phyloP scores from a whole-genome alignment of 2,797 vertebrate species.

The Sternarchorhynchus goeldii region DNA sequence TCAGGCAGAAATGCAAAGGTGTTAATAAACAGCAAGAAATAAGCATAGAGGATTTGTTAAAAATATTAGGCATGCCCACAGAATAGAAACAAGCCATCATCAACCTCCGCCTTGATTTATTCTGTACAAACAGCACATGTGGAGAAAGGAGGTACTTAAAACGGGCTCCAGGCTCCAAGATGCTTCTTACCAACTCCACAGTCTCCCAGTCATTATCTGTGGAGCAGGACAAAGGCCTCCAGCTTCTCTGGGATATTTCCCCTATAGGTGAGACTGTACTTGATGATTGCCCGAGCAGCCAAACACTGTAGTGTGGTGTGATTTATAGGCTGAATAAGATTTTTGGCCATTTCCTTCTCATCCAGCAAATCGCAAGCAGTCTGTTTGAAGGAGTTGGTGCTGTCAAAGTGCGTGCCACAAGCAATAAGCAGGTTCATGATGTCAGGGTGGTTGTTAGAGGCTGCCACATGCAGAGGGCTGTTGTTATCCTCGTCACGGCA shows the following conservation, averaged over 20 bases:
- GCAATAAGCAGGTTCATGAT: constrained; percentile 99
- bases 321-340: constrained; percentile 97
- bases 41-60: constrained; percentile 35
- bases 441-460: constrained; percentile 95
- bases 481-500: constrained; percentile 93
- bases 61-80: constrained; percentile 51
- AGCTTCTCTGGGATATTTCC: constrained; percentile 96
- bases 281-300: constrained; percentile 91
- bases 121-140: constrained; percentile 25
- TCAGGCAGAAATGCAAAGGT: constrained; percentile 55
- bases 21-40: constrained; percentile 25
- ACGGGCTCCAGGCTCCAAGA: constrained; percentile 2
- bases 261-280: constrained; percentile 85
- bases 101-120: constrained; percentile 22
- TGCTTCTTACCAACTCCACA: not conserved
- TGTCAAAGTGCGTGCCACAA: constrained; percentile 95
- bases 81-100: constrained; percentile 37
- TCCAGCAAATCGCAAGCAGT: constrained; percentile 95
- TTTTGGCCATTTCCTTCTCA: constrained; percentile 95
- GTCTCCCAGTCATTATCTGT: constrained; percentile 86
- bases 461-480: constrained; percentile 94
- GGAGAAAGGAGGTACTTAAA: constrained; percentile 25
- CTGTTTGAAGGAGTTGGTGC: constrained; percentile 91
- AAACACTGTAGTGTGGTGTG: constrained; percentile 98
- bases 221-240: constrained; percentile 94